Conservation (phyloP, 2,113 vertebrate genomes). For the Bubo scandiacus region DNA sequence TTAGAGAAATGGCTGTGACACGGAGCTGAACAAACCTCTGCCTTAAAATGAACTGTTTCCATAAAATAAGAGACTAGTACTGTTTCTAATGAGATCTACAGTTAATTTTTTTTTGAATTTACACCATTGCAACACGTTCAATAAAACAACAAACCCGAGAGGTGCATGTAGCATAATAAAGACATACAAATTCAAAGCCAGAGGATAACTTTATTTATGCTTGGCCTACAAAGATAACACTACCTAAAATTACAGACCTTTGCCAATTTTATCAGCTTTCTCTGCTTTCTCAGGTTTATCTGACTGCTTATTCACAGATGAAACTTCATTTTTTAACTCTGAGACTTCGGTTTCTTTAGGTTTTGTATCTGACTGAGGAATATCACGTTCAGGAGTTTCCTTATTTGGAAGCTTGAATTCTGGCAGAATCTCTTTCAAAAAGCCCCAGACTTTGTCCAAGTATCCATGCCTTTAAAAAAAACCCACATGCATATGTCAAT, state of each 20-base stretch:
- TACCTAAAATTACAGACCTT: constrained; percentile 68
- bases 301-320: constrained; percentile 24
- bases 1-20: background rate
- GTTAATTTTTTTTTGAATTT: background rate
- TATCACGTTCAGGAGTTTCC: constrained; percentile 45
- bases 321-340: constrained; percentile 46
- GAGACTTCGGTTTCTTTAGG: constrained; percentile 30
- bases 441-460: constrained; percentile 79
- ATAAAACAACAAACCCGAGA: background rate
- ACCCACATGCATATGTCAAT: background rate
- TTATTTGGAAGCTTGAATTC: constrained; percentile 76
- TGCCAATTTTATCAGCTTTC: constrained; percentile 48
- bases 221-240: background rate
- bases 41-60: background rate
- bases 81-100: background rate
- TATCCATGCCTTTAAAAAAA: constrained; percentile 70
- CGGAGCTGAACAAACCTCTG: background rate
- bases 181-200: background rate
- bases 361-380: constrained; percentile 14
- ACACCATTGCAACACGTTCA: background rate
- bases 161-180: background rate
- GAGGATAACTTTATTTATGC: background rate
- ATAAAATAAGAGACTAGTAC: background rate
- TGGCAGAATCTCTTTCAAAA: constrained; percentile 81
- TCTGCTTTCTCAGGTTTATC: constrained; percentile 62